These are phyloP conservation scores for Panthera leo DNA, from an alignment of 2,113 vertebrate species.

Conservation along the genomic window DNA sequence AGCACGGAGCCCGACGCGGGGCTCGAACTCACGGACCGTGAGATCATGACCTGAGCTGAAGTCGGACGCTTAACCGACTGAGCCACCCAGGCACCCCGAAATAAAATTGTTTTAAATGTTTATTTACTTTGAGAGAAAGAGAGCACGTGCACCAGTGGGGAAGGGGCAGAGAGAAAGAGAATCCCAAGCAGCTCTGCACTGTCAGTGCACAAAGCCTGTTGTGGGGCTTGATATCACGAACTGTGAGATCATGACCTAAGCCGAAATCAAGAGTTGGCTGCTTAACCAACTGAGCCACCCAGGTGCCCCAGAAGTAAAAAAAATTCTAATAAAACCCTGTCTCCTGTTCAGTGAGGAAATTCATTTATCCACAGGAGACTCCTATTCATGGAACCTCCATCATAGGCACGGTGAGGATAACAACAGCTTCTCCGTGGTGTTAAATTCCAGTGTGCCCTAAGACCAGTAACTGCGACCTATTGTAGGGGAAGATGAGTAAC, in stretches of 20 bases:
- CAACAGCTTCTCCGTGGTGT: neutral
- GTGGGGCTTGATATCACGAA: too few species aligned
- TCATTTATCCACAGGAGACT: neutral
- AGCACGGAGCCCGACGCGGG: too few species aligned
- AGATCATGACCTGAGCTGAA: too few species aligned
- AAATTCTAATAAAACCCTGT: neutral
- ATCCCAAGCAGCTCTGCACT: too few species aligned
- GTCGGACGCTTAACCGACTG: too few species aligned
- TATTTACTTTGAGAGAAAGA: neutral
- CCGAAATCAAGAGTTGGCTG: too few species aligned
- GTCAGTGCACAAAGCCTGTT: too few species aligned
- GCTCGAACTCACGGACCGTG: too few species aligned
- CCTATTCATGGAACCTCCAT: neutral
- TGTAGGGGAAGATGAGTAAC: neutral
- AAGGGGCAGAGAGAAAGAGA: too few species aligned
- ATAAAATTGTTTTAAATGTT: neutral
- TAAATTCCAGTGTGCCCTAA: neutral
- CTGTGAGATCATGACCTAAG: too few species aligned
- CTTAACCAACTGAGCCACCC: too few species aligned
- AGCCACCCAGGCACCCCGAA: neutral
- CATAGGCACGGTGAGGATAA: neutral
- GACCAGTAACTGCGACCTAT: neutral
- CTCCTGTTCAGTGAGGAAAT: neutral
- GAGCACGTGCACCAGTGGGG: too few species aligned
- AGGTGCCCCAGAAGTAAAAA: neutral